Conservation (phyloP, 2,797 vertebrate genomes). For the Peromyscus eremicus region DNA sequence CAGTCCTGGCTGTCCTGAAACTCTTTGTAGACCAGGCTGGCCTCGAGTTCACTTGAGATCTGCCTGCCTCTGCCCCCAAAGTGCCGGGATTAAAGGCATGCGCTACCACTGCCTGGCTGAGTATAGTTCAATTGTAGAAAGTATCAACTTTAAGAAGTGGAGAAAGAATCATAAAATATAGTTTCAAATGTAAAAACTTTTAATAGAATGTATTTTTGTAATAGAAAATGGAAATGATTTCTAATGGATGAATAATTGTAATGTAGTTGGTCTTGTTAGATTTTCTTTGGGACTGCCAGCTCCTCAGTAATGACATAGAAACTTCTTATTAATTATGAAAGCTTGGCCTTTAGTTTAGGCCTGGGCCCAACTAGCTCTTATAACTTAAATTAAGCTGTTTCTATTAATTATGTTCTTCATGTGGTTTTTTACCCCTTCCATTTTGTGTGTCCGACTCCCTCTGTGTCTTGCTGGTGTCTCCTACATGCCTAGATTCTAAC, state of each 20-base stretch:
- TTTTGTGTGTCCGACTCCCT: neutral
- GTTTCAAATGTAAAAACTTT: conserved; percentile 31
- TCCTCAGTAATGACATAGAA: neutral
- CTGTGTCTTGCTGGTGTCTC: neutral
- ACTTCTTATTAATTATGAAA: neutral
- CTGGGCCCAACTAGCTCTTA: neutral
- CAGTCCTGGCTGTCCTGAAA: too few relatives aligned
- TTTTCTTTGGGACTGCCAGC: neutral
- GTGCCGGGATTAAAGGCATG: too few relatives aligned
- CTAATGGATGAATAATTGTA: conserved; percentile 19
- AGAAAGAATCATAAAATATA: conserved; percentile 45
- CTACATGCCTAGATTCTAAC: neutral
- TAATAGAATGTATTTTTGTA: conserved; percentile 74
- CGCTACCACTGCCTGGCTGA: neutral
- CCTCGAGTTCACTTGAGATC: too few relatives aligned
- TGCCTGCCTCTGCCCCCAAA: too few relatives aligned
- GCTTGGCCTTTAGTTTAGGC: neutral
- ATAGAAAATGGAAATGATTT: conserved; percentile 63
- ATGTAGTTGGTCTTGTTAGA: neutral
- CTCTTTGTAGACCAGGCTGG: too few relatives aligned
- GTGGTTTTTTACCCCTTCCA: neutral
- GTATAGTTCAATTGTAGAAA: conserved; percentile 45
- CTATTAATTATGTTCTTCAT: neutral
- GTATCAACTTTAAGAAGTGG: neutral
- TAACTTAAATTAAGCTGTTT: neutral